These are phyloP conservation scores for Amphipoea oculea DNA, from an alignment of 2,888 invertebrate genomes.

Conservation along the genomic window DNA sequence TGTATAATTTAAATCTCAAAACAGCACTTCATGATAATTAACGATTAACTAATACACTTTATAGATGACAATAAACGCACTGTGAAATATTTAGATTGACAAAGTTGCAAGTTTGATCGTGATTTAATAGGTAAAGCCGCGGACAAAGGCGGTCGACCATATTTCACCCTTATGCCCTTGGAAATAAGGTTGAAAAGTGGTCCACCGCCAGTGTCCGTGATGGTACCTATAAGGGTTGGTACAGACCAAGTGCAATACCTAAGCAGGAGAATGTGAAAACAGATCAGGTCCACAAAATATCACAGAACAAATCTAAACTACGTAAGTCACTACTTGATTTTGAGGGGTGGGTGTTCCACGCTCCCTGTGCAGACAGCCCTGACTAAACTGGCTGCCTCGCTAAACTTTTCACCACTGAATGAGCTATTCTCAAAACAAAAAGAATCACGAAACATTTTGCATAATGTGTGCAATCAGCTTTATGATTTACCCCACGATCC, in stretches of 20 bases:
- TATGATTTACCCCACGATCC: conserved; percentile 53
- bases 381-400: neutral
- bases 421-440: conserved; percentile 3
- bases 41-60: conserved; percentile 10
- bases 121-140: neutral
- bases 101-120: conserved; percentile 22
- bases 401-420: neutral
- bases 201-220: too few species aligned
- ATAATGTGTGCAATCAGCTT: conserved; percentile 43
- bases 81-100: conserved; percentile 8
- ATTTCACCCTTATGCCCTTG: too few species aligned
- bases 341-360: neutral
- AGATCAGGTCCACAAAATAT: neutral
- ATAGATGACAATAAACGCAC: conserved; percentile 21
- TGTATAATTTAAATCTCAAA: conserved; percentile 8
- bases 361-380: neutral
- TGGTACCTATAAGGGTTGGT: neutral
- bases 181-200: too few species aligned
- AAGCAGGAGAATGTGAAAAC: neutral
- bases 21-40: conserved; percentile 16
- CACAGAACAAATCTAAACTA: too few species aligned
- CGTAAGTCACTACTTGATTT: neutral
- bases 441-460: conserved; percentile 10
- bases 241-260: neutral
- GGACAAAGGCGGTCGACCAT: too few species aligned